These are phyloP conservation scores for Geotrupes spiniger DNA, from an alignment of 2,888 invertebrate genomes.

Conservation along the genomic window DNA sequence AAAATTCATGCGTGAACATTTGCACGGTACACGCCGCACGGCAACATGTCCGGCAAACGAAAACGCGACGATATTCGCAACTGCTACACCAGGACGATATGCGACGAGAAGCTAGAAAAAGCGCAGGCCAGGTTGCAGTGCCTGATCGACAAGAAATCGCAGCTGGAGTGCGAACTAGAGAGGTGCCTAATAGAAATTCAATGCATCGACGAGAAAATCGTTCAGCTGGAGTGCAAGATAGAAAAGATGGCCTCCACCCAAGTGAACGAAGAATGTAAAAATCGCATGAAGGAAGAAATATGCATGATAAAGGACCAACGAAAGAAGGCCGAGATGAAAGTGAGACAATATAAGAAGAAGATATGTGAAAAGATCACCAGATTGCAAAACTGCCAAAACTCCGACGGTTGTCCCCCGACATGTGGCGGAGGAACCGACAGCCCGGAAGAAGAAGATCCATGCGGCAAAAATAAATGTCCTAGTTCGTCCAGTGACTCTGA, in stretches of 20 bases:
- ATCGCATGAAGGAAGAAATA: slow-evolving; percentile 16
- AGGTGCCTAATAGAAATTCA: slow-evolving; percentile 15
- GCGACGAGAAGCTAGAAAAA: slow-evolving; percentile 12
- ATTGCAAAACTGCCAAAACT: slow-evolving; percentile 10
- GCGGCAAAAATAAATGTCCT: too few species aligned
- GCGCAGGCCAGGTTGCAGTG: slow-evolving; percentile 13
- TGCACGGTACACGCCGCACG: too few species aligned
- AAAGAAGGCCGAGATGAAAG: slow-evolving; percentile 8
- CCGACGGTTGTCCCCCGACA: too few species aligned
- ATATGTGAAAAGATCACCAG: slow-evolving; percentile 12
- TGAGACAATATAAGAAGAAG: slow-evolving; percentile 10
- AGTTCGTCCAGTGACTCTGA: too few species aligned
- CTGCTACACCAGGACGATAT: slow-evolving; percentile 13
- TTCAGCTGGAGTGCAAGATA: slow-evolving; percentile 13
- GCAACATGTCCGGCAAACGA: neutral
- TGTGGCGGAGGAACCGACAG: neutral
- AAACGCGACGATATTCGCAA: neutral
- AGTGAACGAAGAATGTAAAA: slow-evolving; percentile 13
- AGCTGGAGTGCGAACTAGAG: slow-evolving; percentile 13
- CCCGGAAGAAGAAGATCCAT: neutral
- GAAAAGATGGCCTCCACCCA: slow-evolving; percentile 12
- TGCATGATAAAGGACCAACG: slow-evolving; percentile 13
- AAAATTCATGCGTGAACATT: too few species aligned
- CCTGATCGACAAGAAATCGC: slow-evolving; percentile 13
- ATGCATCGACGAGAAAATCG: slow-evolving; percentile 10